Percentiles rank a stretch among this genome's conserved stretches.
phyloP scores from a whole-genome alignment of 2,797 vertebrate genomes.

The Anomalospiza imberbis region DNA sequence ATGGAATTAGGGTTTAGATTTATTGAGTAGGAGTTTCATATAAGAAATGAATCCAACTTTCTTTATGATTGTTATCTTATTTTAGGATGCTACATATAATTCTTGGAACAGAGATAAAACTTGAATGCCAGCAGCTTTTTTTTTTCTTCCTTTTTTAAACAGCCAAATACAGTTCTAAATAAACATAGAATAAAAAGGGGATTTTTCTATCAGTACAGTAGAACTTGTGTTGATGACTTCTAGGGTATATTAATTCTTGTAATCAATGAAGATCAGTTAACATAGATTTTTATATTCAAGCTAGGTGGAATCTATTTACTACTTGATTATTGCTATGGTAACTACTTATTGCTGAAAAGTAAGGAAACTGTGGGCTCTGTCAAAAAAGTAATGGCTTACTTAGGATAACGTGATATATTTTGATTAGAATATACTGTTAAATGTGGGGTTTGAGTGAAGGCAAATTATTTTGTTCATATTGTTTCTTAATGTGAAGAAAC shows the following conservation, averaged over 20 bases:
- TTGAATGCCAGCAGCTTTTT: background rate
- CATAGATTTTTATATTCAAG: background rate
- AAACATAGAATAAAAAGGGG: background rate
- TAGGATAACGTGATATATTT: background rate
- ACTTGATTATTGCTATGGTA: background rate
- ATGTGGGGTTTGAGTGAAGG: background rate
- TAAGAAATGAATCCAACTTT: background rate
- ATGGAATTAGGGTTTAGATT: background rate
- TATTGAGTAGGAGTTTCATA: background rate
- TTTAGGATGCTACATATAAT: background rate
- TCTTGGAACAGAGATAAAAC: background rate
- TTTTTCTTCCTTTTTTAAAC: background rate
- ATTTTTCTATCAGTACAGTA: background rate
- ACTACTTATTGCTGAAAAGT: background rate
- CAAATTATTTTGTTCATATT: background rate
- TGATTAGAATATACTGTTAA: background rate
- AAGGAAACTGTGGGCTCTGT: background rate
- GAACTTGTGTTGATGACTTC: background rate
- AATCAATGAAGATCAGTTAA: background rate
- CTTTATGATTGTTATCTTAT: background rate
- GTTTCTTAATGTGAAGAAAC: background rate
- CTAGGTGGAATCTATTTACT: background rate
- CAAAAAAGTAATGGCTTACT: background rate
- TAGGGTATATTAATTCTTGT: background rate
- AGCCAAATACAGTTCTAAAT: background rate